Evolutionary conservation across 2,113 vertebrate genomes (phyloP).

Genomic region (Calypte anna): DNA sequence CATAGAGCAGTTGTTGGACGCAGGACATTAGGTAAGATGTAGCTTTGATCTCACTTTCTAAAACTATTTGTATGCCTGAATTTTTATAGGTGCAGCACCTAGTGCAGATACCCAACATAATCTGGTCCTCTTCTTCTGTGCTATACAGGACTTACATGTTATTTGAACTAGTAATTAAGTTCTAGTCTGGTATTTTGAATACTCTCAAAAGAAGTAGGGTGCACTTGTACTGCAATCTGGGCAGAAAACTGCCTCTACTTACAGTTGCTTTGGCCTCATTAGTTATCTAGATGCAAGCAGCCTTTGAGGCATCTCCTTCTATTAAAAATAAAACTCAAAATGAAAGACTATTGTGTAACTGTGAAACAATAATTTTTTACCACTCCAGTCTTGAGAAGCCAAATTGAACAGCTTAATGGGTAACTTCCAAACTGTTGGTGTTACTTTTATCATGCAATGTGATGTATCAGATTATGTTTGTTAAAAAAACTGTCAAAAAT

Average conservation of each 20-base stretch:
- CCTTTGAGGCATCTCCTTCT: neutral
- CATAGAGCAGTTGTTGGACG: neutral
- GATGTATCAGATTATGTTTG: neutral
- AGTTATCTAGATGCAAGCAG: neutral
- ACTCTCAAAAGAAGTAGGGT: neutral
- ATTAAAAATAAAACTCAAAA: slow-evolving; percentile 32
- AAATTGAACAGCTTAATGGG: neutral
- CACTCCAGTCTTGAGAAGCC: neutral
- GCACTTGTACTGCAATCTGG: slow-evolving; percentile 1
- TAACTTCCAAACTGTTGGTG: neutral
- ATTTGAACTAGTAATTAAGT: neutral
- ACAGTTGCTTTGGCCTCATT: neutral
- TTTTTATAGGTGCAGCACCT: neutral
- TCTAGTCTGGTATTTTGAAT: neutral
- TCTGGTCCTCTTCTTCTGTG: neutral
- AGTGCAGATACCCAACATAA: neutral
- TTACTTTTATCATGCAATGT: neutral
- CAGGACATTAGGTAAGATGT: neutral
- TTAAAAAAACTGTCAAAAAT: slow-evolving; percentile 12
- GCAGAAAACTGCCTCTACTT: neutral
- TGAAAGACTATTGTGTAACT: neutral
- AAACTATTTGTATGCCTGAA: neutral
- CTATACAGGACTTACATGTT: neutral
- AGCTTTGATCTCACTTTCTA: neutral
- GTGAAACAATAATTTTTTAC: neutral